Percentiles rank a stretch among this genome's conserved stretches.
Conservation (phyloP, 92 coral and sea anemone genomes). For the Umimayanthus kanabou region DNA sequence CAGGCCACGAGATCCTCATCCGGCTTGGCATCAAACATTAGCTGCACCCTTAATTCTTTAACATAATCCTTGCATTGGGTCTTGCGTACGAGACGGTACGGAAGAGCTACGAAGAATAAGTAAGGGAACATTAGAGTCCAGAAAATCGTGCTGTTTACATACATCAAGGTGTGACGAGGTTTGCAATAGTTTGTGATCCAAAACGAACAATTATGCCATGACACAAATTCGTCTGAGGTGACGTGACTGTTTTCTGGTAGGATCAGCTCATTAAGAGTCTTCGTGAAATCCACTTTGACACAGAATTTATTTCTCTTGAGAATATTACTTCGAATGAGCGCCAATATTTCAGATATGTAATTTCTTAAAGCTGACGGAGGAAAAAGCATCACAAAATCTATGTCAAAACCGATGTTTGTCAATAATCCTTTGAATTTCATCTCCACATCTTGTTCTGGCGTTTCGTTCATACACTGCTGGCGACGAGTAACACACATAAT, state of each 20-base stretch:
- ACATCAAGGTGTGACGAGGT: conserved; percentile 50
- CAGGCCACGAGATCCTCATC: conserved; percentile 30
- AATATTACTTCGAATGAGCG: background rate
- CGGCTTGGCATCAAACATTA: conserved; percentile 17
- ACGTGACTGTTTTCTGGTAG: conserved; percentile 11
- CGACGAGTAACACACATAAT: conserved; percentile 15
- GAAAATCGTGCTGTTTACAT: conserved; percentile 43
- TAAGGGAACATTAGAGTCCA: conserved; percentile 47
- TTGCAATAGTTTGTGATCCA: conserved; percentile 55
- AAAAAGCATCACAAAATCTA: background rate
- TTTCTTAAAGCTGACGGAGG: background rate
- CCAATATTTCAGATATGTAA: background rate
- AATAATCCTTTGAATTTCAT: background rate
- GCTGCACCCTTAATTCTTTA: background rate
- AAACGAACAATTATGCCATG: conserved; percentile 50
- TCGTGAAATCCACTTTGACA: conserved; percentile 34
- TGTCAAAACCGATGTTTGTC: conserved; percentile 6
- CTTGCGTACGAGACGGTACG: conserved; percentile 42
- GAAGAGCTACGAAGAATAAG: conserved; percentile 40
- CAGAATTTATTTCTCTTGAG: conserved; percentile 10
- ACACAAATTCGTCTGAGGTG: conserved; percentile 39
- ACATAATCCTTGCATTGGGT: conserved; percentile 18
- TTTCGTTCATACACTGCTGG: background rate
- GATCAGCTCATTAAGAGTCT: background rate
- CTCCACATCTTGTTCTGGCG: background rate